Conservation (phyloP, 1,140 invertebrate genomes). For the Sitobion miscanthi region DNA sequence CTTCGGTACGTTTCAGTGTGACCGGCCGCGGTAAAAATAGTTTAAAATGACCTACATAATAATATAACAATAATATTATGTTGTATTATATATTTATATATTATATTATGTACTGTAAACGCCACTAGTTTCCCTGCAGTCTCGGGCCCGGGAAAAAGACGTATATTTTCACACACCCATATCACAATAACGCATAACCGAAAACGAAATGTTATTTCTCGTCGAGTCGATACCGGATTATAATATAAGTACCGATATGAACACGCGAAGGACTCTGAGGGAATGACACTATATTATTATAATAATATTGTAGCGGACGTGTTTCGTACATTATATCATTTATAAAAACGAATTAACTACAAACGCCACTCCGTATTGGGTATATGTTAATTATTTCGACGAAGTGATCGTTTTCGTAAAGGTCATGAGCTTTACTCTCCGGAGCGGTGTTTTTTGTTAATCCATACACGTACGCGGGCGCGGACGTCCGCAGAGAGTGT, state of each 20-base stretch:
- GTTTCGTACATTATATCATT: background rate
- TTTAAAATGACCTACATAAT: background rate
- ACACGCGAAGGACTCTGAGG: background rate
- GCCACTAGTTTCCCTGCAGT: too few species aligned
- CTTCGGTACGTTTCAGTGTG: too few species aligned
- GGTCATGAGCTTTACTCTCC: background rate
- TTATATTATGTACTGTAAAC: too few species aligned
- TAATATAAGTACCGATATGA: background rate
- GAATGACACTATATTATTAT: background rate
- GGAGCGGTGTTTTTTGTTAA: background rate
- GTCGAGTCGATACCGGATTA: background rate
- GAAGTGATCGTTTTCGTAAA: background rate
- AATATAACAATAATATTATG: too few species aligned
- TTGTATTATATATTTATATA: too few species aligned
- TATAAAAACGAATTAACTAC: background rate
- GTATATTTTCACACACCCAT: background rate
- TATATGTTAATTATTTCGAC: background rate
- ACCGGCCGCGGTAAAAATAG: background rate
- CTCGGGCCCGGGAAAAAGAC: background rate
- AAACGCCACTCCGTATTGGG: background rate
- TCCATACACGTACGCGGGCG: background rate
- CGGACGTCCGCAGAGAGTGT: background rate
- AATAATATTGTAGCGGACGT: background rate
- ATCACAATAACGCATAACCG: background rate
- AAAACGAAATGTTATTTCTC: conserved; percentile 17